Base-by-base conservation (phyloP, 2,888 invertebrate genomes). In the Euphydryas editha region DNA sequence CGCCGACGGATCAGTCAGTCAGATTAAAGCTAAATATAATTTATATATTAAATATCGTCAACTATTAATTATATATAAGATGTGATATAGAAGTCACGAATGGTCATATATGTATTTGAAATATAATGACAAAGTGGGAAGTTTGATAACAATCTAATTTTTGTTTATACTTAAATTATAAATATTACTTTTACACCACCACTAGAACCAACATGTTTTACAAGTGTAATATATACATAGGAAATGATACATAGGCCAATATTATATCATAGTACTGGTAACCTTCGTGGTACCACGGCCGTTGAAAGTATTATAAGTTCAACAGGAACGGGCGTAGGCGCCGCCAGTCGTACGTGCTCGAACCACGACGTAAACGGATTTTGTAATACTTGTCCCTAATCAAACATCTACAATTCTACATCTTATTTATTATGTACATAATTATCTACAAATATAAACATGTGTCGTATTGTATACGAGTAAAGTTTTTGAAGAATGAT, bases 211-310 rank as follows among this genome's bases (percentile, higher is more conserved):
- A 11, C 10, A 10, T 10, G 47, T 47, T 13, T 46, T 17, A 18
- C 18, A 46, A 17, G 11, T 18, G 17, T 10, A 18, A 7, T 46
- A 46, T 11, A 4, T 13, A 47, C 49, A 51, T 58, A 47, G 24
- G 15, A 55, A 59, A 62, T 47, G 62, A 39, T 44, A 37, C 20
- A 44, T 47, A 21, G 46, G 37, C 24, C 46, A n/a, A 4, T 44
- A 62, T 51, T 17, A 65, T 46, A 61, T 46, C 15, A 58, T 51
- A 59, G 11, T 44, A n/a, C 20, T 65, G 60, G 63, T 72, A 75
- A 73, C 74, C 75, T 76, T 76, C 71, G 67, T 30, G 18, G 36
- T 56, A 71, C 69, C 73, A 72, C 63, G 73, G 73, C 70, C 70
- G 69, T 71, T 65, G 75, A 75, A 75, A 74, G 74, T 73, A 71